Base-by-base conservation (phyloP, 1,140 invertebrate genomes). In the Aleiodes sp. region DNA sequence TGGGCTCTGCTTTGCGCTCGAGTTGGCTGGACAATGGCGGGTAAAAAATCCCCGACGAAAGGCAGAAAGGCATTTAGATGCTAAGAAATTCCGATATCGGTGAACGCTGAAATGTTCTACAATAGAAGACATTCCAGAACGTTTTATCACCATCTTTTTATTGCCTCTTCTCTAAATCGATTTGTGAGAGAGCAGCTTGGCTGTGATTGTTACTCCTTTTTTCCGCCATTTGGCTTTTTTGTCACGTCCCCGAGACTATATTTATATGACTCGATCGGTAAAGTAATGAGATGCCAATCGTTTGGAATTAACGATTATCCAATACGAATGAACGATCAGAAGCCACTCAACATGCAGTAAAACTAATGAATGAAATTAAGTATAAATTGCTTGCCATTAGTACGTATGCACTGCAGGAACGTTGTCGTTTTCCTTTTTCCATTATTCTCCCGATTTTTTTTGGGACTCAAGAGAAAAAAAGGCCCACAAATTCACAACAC, bases 21-120 rank as follows among this genome's bases (percentile, higher is more conserved):
- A 52, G 19, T 52, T 52, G 46, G 46, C 21, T 24, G 46, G 21
- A 52, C 46, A 52, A 52, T 52, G 46, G 46, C 21, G 46, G 39
- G 46, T 24, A 52, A 52, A 46, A 52, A 52, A 52, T 52, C 19
- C n/a, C n/a, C 46, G 46, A 52, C 46, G 46, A 52, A 52, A 52
- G 46, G 46, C 46, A 52, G 46, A 52, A 52, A 52, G 46, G 46
- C 46, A 52, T 52, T 52, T 24, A 21, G 46, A 8, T 52, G 1
- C 46, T 52, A 9, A 52, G 46, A 52, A 21, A 52, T 52, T 52
- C 21, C 46, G 46, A 24, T 52, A 52, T 52, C 46, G 46, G 9
- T 2, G 16, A 24, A 16, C 46, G 46, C 46, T 52, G 46, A 52
- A 52, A 24, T 52, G 46, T 52, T 24, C 46, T 52, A 52, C 46